Evolutionary conservation across 2,797 vertebrate species (phyloP).

Genomic region (Gastrophryne carolinensis): DNA sequence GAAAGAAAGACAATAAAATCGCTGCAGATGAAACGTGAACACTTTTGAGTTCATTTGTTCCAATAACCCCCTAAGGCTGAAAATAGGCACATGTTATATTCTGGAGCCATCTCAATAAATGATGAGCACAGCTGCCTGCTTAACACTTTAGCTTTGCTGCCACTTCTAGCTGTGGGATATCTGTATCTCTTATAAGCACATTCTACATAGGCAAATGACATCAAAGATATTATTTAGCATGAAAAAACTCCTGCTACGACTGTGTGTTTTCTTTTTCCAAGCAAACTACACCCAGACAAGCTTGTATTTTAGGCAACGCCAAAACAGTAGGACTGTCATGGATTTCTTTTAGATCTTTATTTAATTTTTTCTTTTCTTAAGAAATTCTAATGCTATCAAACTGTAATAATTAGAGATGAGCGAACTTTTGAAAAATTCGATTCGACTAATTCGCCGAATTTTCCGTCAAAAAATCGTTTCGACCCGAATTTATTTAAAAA

Average conservation of each 20-base stretch:
- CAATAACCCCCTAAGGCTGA: constrained; percentile 16
- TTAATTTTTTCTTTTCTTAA: too few relatives aligned
- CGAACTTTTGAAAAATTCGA: too few relatives aligned
- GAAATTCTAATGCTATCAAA: too few relatives aligned
- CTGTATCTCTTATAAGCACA: constrained; percentile 4
- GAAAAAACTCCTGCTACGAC: neutral
- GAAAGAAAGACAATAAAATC: constrained; percentile 15
- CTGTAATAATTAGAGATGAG: too few relatives aligned
- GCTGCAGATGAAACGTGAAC: constrained; percentile 13
- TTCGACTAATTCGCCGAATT: too few relatives aligned
- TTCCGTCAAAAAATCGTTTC: too few relatives aligned
- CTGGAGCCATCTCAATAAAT: constrained; percentile 30
- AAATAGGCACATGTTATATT: constrained; percentile 2
- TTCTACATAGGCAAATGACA: neutral
- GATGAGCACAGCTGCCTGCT: constrained; percentile 29
- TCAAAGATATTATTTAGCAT: neutral
- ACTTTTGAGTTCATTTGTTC: constrained; percentile 28
- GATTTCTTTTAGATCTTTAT: too few relatives aligned
- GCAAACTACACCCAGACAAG: too few relatives aligned
- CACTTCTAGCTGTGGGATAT: neutral
- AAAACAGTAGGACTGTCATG: too few relatives aligned
- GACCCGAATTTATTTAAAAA: too few relatives aligned
- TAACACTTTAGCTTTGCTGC: constrained; percentile 24
- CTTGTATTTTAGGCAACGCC: too few relatives aligned
- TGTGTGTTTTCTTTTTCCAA: too few relatives aligned